Conservation (phyloP, 2,888 invertebrate species). For the Macrophya alboannulata region DNA sequence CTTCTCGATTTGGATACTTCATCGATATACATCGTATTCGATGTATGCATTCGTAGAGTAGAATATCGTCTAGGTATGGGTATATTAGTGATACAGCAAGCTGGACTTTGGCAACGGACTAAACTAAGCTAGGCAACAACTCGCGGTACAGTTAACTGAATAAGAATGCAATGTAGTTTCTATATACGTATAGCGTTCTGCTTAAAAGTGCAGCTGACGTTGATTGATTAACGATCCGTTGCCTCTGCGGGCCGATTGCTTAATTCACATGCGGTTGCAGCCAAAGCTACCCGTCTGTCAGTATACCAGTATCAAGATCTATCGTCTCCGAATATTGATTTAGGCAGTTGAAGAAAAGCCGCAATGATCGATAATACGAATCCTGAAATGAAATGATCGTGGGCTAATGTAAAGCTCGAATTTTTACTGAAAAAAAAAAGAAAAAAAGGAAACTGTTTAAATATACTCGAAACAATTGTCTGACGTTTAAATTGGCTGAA, state of each 20-base stretch:
- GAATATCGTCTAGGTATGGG: neutral
- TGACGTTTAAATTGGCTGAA: neutral
- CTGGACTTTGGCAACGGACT: conserved; percentile 8
- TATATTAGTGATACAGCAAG: neutral
- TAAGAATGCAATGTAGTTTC: conserved; percentile 37
- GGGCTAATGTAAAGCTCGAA: neutral
- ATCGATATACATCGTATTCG: neutral
- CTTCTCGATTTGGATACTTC: too few relatives aligned
- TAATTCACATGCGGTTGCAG: conserved; percentile 74
- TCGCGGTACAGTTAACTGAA: conserved; percentile 37
- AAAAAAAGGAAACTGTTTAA: neutral
- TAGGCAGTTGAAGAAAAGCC: conserved; percentile 20
- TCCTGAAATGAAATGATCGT: neutral
- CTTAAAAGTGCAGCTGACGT: conserved; percentile 66
- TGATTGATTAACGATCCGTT: conserved; percentile 73
- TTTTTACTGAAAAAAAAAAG: neutral
- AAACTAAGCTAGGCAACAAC: conserved; percentile 8
- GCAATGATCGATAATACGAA: neutral
- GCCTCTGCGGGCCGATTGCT: conserved; percentile 73
- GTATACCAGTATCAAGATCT: conserved; percentile 74
- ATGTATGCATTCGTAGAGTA: neutral
- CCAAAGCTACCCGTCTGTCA: conserved; percentile 69
- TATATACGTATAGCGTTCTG: conserved; percentile 11
- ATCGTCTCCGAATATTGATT: conserved; percentile 73
- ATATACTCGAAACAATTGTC: conserved; percentile 2